Conservation (phyloP, 2,113 vertebrate species). For the Percopsis transmontana region DNA sequence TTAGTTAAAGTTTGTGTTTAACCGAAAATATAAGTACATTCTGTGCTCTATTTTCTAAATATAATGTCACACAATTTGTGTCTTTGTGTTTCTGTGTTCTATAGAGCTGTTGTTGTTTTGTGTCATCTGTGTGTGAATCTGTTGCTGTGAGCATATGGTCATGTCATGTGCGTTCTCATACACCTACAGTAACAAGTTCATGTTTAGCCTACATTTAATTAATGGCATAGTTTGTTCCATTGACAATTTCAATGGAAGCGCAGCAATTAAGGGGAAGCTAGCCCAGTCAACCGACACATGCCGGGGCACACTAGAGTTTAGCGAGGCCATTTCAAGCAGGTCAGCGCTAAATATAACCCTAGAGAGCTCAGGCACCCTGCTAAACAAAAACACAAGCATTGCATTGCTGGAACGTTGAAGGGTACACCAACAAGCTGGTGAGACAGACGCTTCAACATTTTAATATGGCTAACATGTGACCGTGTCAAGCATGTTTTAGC, state of each 20-base stretch:
- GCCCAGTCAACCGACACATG: too few relatives aligned
- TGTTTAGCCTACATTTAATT: too few relatives aligned
- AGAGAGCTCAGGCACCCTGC: constrained; percentile 15
- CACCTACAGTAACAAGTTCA: too few relatives aligned
- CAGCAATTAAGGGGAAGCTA: too few relatives aligned
- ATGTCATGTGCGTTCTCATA: too few relatives aligned
- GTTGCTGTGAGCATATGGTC: not conserved
- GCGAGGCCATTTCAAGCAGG: constrained; percentile 43
- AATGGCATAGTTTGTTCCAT: too few relatives aligned
- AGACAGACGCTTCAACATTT: constrained; percentile 4
- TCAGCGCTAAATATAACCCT: constrained; percentile 70
- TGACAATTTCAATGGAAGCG: too few relatives aligned
- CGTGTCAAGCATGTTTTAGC: not conserved
- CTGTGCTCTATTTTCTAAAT: too few relatives aligned
- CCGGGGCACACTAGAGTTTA: constrained; percentile 33
- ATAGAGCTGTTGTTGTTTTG: too few relatives aligned
- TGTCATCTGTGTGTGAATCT: not conserved
- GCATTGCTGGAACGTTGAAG: not conserved
- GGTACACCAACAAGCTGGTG: constrained; percentile 34
- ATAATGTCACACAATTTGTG: not conserved
- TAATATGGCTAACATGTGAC: not conserved
- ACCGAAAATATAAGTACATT: too few relatives aligned
- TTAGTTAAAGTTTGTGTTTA: too few relatives aligned
- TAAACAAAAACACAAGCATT: constrained; percentile 58
- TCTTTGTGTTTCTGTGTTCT: not conserved